These are phyloP conservation scores for Troilus luridus DNA, from an alignment of 2,888 invertebrate genomes.

Conservation along the genomic window DNA sequence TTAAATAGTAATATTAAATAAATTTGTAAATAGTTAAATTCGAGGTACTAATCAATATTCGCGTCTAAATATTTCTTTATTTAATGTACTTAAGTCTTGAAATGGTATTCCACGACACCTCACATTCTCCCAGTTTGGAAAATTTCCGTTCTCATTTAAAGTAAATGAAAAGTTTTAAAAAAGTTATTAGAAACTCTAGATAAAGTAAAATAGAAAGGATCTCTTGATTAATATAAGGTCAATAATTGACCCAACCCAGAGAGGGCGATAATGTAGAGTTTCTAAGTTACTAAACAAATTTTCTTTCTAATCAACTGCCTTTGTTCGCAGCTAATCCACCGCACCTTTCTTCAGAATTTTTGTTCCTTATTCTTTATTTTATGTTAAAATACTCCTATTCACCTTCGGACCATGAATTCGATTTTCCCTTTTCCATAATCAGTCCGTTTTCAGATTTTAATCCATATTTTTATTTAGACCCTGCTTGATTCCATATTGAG, in stretches of 20 bases:
- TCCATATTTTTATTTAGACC: too few species aligned
- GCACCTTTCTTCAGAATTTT: neutral
- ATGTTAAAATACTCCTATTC: neutral
- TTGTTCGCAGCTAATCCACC: neutral
- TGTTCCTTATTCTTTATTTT: neutral
- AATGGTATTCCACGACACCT: neutral
- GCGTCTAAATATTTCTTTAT: too few species aligned
- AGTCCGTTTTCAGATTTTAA: too few species aligned
- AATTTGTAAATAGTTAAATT: too few species aligned
- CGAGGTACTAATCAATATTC: too few species aligned
- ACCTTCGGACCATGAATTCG: neutral
- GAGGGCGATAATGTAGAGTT: neutral
- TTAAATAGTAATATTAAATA: too few species aligned
- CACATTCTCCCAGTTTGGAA: neutral
- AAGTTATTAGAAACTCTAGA: neutral
- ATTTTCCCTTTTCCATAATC: too few species aligned
- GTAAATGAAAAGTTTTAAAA: neutral
- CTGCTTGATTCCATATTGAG: too few species aligned
- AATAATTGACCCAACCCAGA: neutral
- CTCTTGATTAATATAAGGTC: neutral
- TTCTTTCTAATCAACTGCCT: neutral
- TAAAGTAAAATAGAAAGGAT: neutral
- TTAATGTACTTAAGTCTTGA: neutral
- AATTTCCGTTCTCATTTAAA: neutral
- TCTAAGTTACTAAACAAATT: neutral